Percentiles rank a stretch among this genome's conserved stretches.
Evolutionary conservation across 2,113 vertebrate species (phyloP).

Genomic region (Quiscalus mexicanus): DNA sequence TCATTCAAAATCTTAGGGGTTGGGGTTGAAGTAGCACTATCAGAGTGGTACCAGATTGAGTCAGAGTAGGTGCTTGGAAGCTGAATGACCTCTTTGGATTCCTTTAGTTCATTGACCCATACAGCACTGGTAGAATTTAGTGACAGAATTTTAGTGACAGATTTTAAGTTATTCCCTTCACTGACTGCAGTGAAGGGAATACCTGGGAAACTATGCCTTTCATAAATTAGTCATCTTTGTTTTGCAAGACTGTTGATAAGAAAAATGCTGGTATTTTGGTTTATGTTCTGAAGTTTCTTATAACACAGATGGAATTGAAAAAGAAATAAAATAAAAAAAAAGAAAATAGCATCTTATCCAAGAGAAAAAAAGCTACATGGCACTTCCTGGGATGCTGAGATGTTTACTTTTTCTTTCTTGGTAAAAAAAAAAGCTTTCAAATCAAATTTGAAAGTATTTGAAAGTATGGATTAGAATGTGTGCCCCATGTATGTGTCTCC

Average conservation of each 20-base stretch:
- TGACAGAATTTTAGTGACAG: too few species aligned
- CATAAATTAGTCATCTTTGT: background rate
- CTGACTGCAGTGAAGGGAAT: background rate
- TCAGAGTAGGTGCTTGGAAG: background rate
- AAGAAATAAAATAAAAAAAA: background rate
- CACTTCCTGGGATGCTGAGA: background rate
- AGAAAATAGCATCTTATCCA: background rate
- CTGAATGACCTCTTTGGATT: background rate
- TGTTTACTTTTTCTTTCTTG: background rate
- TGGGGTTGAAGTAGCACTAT: background rate
- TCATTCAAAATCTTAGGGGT: background rate
- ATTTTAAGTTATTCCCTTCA: too few species aligned
- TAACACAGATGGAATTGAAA: background rate
- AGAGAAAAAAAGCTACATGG: background rate
- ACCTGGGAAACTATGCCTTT: background rate
- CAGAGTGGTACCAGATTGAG: background rate
- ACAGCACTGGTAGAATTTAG: background rate
- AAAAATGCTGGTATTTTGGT: background rate
- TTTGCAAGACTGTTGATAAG: background rate
- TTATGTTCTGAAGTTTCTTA: background rate
- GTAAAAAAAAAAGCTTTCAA: background rate
- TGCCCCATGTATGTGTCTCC: background rate
- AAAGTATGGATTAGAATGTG: background rate
- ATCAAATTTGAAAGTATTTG: background rate
- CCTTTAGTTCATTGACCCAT: background rate